Base-by-base conservation (phyloP, 2,113 vertebrate species). In the Poeciliopsis retropinna region DNA sequence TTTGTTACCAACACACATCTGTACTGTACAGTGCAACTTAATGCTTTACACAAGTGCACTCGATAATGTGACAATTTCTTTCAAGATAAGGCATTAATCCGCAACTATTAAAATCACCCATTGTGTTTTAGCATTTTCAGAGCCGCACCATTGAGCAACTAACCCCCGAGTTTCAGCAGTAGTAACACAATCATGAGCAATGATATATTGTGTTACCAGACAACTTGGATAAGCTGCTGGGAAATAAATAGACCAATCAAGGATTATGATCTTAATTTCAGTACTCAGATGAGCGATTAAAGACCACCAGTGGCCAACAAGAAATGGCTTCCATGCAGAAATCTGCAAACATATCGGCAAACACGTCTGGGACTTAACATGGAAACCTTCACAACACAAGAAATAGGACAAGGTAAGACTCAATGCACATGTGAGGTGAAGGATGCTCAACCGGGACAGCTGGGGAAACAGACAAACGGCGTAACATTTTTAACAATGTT, bases 1-100 rank as follows among this genome's bases (percentile, higher is more conserved):
- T 34, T 34, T 61, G 62, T 67, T 67, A 68, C 25, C 3, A 0
- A 72, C 70, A 66, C 60, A 71, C 60, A 69, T 15, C 64, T 27
- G 77, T 39, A 54, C 19, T 22, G 7, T 7, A 51, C 30, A 66
- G 62, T 64, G 64, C 30, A 75, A 37, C 60, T 14, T 37, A 70
- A 31, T 63, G 39, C 14, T 29, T 72, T 51, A 61, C 14, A 9
- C 2, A 19, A 14, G 34, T 44, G 30, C 0, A n/a, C 28, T 60
- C 47, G n/a, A n/a, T 17, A 34, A n/a, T 32, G n/a, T 19, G 30
- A 64, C 12, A 6, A 2, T 29, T 29, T 31, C 60, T 17, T 30
- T 57, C 51, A 57, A 7, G 25, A 57, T 10, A 25, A 57, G 17
- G 25, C 8, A 57, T 57, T 57, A 10, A 25, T 57, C 25, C 25